Evolutionary conservation across 1,140 invertebrate species (phyloP).

Genomic region (Zaprionus ornatus): DNA sequence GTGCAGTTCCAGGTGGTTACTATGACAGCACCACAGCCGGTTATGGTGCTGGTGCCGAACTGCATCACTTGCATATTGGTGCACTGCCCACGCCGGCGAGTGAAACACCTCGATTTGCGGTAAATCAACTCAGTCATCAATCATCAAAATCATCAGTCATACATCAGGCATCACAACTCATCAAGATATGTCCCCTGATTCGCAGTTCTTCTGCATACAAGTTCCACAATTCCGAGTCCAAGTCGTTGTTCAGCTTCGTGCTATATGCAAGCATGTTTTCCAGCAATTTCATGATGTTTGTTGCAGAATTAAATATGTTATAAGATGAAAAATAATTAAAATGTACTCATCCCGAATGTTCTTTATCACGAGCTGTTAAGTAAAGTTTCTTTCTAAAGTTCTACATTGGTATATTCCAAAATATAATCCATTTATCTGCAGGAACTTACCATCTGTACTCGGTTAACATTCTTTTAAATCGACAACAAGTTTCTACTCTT

Average conservation of each 20-base stretch:
- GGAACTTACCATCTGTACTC: neutral
- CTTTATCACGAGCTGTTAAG: neutral
- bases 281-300: neutral
- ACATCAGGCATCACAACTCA: conserved; percentile 29
- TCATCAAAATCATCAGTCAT: conserved; percentile 40
- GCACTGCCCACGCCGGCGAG: conserved; percentile 83
- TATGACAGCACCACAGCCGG: conserved; percentile 48
- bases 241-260: neutral
- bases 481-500: conserved; percentile 16
- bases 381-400: too few relatives aligned
- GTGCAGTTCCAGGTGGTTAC: conserved; percentile 47
- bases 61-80: conserved; percentile 82
- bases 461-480: conserved; percentile 6
- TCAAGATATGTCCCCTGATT: neutral
- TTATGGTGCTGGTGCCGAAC: conserved; percentile 43
- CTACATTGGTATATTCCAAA: neutral
- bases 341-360: neutral
- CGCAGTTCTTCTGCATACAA: neutral
- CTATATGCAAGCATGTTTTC: neutral
- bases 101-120: conserved; percentile 83
- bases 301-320: neutral
- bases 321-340: neutral
- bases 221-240: neutral
- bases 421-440: neutral
- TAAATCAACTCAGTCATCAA: conserved; percentile 77